Evolutionary conservation across 2,888 invertebrate species (phyloP).

Genomic region (Oligia strigilis): DNA sequence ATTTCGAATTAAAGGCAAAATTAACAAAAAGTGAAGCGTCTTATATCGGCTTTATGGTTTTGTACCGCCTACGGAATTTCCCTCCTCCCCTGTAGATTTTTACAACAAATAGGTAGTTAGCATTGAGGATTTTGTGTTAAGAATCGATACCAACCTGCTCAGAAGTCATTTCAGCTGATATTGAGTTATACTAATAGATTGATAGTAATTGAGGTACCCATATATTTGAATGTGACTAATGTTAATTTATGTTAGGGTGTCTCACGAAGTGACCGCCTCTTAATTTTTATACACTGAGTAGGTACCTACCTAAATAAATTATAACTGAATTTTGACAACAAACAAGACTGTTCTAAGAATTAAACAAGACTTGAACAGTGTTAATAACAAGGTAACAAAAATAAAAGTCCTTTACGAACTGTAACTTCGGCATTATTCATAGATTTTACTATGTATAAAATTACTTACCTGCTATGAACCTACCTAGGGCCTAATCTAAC

Average conservation of each 20-base stretch:
- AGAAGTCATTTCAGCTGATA: background rate
- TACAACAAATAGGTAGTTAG: background rate
- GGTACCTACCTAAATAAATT: background rate
- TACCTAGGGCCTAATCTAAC: conserved; percentile 8
- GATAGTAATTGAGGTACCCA: background rate
- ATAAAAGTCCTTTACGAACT: background rate
- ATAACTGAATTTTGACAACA: background rate
- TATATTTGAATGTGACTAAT: background rate
- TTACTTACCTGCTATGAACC: conserved; percentile 22
- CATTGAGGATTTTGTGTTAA: background rate
- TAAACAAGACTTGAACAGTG: background rate
- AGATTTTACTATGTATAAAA: background rate
- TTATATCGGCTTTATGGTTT: background rate
- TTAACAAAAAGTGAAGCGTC: background rate
- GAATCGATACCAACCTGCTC: background rate
- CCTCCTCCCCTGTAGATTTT: background rate
- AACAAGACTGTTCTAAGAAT: background rate
- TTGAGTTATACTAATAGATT: background rate
- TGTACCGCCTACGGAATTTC: background rate
- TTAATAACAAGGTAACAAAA: background rate
- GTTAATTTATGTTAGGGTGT: background rate
- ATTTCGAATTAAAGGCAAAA: background rate
- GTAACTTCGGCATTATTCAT: background rate
- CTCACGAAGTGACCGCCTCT: background rate
- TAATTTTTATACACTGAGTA: background rate